A percentile compares a stretch with the other conserved stretches of the same genome.
phyloP scores from a whole-genome alignment of 1,140 invertebrate species.

The Riptortus pedestris region DNA sequence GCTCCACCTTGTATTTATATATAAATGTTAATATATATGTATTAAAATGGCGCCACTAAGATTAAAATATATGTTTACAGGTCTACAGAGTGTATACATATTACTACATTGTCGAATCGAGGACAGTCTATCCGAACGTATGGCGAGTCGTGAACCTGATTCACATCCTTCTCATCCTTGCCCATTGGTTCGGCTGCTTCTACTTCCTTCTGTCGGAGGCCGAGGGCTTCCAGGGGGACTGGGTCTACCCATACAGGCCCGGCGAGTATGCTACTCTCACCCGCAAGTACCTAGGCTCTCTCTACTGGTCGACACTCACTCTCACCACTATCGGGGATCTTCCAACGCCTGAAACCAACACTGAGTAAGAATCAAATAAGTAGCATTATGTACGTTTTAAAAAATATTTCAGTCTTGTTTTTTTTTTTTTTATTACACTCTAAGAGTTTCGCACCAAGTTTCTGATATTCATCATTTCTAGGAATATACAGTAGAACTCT shows the following conservation, averaged over 20 bases:
- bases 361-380: slow-evolving; percentile 71
- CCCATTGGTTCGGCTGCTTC: slow-evolving; percentile 96
- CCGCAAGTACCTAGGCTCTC: slow-evolving; percentile 83
- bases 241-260: slow-evolving; percentile 82
- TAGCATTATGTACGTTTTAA: too few relatives aligned
- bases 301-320: slow-evolving; percentile 93
- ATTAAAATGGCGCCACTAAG: too few relatives aligned
- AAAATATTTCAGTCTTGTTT: too few relatives aligned
- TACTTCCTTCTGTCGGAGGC: slow-evolving; percentile 88
- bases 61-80: slow-evolving; percentile 41
- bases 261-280: slow-evolving; percentile 76
- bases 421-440: too few relatives aligned
- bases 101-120: slow-evolving; percentile 90
- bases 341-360: slow-evolving; percentile 86
- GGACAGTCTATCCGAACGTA: slow-evolving; percentile 89
- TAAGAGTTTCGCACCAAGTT: too few relatives aligned
- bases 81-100: slow-evolving; percentile 84
- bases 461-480: too few relatives aligned
- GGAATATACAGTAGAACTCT: too few relatives aligned
- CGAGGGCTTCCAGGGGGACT: slow-evolving; percentile 67
- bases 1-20: too few relatives aligned
- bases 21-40: too few relatives aligned
- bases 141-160: slow-evolving; percentile 92
- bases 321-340: slow-evolving; percentile 93
- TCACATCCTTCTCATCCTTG: slow-evolving; percentile 85